Evolutionary conservation across 2,113 vertebrate genomes (phyloP).

Genomic region (Sprattus sprattus): DNA sequence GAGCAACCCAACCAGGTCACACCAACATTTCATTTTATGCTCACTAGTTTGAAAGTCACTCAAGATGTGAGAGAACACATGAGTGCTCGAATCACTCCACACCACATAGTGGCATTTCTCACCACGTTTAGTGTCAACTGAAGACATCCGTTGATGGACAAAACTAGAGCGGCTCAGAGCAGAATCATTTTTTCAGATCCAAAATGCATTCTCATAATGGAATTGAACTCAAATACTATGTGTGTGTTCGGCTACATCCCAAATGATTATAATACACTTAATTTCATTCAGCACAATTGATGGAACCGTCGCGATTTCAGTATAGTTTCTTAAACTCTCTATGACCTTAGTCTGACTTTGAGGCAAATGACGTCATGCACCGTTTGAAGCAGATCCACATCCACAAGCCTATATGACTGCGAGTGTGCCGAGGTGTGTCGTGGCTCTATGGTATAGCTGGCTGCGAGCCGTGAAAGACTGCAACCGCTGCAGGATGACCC

Average conservation of each 20-base stretch:
- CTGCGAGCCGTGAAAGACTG: neutral
- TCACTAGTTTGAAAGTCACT: neutral
- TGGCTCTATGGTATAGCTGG: neutral
- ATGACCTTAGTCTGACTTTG: neutral
- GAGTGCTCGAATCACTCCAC: neutral
- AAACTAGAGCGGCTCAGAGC: neutral
- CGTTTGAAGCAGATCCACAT: neutral
- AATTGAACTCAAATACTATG: neutral
- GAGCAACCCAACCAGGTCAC: neutral
- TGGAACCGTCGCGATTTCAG: neutral
- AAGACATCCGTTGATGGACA: neutral
- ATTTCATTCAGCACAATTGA: neutral
- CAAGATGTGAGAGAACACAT: neutral
- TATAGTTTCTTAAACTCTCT: neutral
- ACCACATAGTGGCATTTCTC: neutral
- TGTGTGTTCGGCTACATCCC: neutral
- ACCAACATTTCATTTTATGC: neutral
- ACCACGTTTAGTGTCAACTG: neutral
- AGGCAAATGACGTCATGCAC: neutral
- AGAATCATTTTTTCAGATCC: neutral
- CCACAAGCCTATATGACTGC: neutral
- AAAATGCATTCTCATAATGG: neutral
- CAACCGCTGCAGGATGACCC: constrained; percentile 24
- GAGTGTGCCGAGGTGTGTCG: neutral
- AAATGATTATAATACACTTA: neutral